Evolutionary conservation across 92 coral and sea anemone genomes (phyloP), one percentile per base, ranked within the genome.

Genomic region (Zoanthus gigantus): DNA sequence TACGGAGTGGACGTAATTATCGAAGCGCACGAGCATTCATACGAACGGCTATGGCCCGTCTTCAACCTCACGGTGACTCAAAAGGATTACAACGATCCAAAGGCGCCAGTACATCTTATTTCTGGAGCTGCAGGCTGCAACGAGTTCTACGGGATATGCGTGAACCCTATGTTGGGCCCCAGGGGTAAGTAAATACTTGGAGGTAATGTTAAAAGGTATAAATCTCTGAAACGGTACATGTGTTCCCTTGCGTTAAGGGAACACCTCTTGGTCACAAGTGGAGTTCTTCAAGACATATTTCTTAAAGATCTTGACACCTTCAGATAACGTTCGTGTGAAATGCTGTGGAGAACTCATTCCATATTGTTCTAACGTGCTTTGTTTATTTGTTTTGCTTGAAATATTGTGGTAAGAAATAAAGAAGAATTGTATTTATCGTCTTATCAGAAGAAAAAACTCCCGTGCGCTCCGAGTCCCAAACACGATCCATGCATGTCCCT

Each of bases 101-200:
- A 78, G 92, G 94, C 96, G 17, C 94, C 96, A 67, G 90, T 94
- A 47, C 97, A 92, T 78, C 76, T 94, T 23, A 89, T 94, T 23
- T 87, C 97, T 13, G 97, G 97, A 80, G 95, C 97, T 9, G 97
- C 97, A 52, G 97, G 97, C 29, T 94, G 97, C 53, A 94, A 94
- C 72, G 97, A 94, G 79, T 84, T 85, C 34, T 88, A 50, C 18
- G 97, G 97, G 30, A 83, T 94, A 66, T 94, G 97, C 34, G 91
- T 94, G 15, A 92, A 90, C 87, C 97, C 97, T 14, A 94, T 94
- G 93, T 48, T 94, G 47, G 93, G 95, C 74, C 95, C 97, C 2
- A 86, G 93, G 85, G 97, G 97, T 94, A 61, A 74, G 91, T 74
- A n/a, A 18, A 46, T 1, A 46, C 17, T n/a, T 58, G 6, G 58